Base-by-base conservation (phyloP, 1,140 invertebrate genomes). In the Chrysomallon squamiferum region DNA sequence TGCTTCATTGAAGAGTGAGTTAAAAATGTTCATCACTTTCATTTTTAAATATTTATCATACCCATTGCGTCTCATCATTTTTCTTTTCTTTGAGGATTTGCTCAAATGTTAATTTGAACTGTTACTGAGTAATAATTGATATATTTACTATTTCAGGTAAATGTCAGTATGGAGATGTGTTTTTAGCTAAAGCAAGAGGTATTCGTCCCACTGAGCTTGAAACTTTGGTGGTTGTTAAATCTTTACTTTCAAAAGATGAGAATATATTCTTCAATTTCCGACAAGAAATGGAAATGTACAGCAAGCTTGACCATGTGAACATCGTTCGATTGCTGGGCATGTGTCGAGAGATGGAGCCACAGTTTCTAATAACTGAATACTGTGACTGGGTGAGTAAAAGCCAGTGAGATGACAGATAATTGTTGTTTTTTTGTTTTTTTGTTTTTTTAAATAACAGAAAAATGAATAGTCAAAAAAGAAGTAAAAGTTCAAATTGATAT, bases 141-240 rank as follows among this genome's bases (percentile, higher is more conserved):
- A 32, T 18, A 57, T 32, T 62, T 54, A 38, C 45, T 62, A 43
- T 41, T 63, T 13, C 65, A 89, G 93, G 95, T 33, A 91, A 93
- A 35, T 94, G 95, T 9, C 91, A 95, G 74, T 96, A 95, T 78
- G 95, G 95, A 0, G 95, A 97, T 77, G 91, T 97, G 1, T 92
- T 93, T 76, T 85, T 95, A 6, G 92, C 92, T 0, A 93, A 91
- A 81, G 88, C 88, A 7, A 80, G 85, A 67, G 79, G 79, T 18
- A 76, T 87, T 6, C 59, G 78, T 20, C 80, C 84, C n/a, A 59
- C n/a, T 32, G 84, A 86, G 62, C 76, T 71, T 13, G 84, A 85
- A 76, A 87, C 81, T 68, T 88, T 93, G 20, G 87, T 88, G 13
- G 89, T 93, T 87, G 90, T 93, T 0, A 93, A 93, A 80, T 89